A percentile compares a stretch with the other conserved stretches of the same genome.
phyloP scores from a whole-genome alignment of 2,113 vertebrate genomes.

The Sceloporus undulatus region DNA sequence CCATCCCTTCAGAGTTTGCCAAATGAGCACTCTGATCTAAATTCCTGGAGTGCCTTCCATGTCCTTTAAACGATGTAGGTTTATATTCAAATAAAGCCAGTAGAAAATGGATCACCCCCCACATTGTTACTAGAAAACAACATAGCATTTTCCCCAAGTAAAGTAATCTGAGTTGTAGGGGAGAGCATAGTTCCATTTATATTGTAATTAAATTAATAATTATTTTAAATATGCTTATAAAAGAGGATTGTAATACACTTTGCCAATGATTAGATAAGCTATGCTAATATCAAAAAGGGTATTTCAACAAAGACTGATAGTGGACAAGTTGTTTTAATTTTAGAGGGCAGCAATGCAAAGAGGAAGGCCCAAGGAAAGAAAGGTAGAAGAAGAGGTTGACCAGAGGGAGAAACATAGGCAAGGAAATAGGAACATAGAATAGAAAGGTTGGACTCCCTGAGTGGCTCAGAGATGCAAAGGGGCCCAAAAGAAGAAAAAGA shows the following conservation, averaged over 20 bases:
- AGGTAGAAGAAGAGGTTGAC: neutral
- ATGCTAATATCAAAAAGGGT: neutral
- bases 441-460: neutral
- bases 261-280: no score
- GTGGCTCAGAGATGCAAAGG: neutral
- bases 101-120: neutral
- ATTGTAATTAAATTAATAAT: neutral
- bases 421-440: neutral
- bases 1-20: neutral
- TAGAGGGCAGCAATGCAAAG: neutral
- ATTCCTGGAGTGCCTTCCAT: neutral
- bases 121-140: neutral
- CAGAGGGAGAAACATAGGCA: neutral
- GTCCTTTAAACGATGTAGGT: neutral
- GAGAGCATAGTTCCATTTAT: neutral
- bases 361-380: neutral
- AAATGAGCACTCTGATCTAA: neutral
- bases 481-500: neutral
- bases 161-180: neutral
- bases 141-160: neutral
- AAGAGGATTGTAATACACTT: no score
- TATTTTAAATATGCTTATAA: no score
- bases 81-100: neutral
- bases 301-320: neutral
- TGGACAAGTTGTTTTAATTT: neutral